Base-by-base conservation (phyloP, 2,888 invertebrate species). In the Galerucella pusilla region DNA sequence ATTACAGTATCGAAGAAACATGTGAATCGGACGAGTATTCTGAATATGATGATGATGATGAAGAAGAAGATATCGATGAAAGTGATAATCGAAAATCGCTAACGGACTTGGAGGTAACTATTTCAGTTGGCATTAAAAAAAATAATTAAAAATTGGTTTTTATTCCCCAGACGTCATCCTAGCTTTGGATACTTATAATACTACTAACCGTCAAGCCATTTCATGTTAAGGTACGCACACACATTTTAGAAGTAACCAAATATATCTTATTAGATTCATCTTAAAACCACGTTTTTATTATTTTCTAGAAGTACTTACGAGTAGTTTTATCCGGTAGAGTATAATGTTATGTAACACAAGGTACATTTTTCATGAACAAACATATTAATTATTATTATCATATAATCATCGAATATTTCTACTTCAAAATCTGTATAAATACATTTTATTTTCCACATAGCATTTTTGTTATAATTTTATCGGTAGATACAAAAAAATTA, bases 51-150 rank as follows among this genome's bases (percentile, higher is more conserved):
- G 83, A 82, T 4, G 81, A 82, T 16, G 82, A 83, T 75, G 83
- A 82, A 2, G 81, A 78, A 7, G 73, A 80, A 12, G 83, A 83
- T 70, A 79, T 75, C 20, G 82, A 84, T 64, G 74, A 70, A 59
- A 76, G 69, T 49, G 81, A 82, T 12, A 77, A 82, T 68, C 76
- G 85, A 84, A 76, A 80, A 83, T 71, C 86, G 75, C 85, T 85
- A 11, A 85, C 84, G 71, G 85, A 86, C 68, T 74, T 84, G 75
- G 87, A 87, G 87, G 87, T 87, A 84, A 86, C 85, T 14, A 12
- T 70, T 14, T 70, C 9, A 54, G 16, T 10, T 52, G 76, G 45
- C 20, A 65, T 12, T 20, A 7, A 86, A 63, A 77, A 81, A 76
- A 82, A 20, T 52, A 28, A 60, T 69, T 46, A n/a, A 25, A 14